Base-by-base conservation (phyloP, 2,797 vertebrate species). In the Lagodon rhomboides region DNA sequence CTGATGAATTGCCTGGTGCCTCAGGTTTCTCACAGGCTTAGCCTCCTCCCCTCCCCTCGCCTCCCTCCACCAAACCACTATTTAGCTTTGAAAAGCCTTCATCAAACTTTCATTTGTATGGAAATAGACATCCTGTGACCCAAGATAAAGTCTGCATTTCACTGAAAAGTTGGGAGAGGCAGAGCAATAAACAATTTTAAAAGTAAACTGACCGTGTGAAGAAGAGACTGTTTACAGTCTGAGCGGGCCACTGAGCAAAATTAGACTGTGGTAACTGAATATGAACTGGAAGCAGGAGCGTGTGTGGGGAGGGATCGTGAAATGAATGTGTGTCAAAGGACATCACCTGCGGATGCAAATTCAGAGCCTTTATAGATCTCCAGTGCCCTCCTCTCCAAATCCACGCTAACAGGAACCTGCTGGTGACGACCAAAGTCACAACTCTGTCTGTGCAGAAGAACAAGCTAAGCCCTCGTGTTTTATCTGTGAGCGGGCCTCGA, bases 1-100 rank as follows among this genome's bases (percentile, higher is more conserved):
- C 84, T 88, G 90, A 92, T 92, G 76, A 92, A 89, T 85, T 80
- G 81, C 85, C 73, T 58, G 62, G 79, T 82, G 47, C 75, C 23
- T 54, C 62, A 51, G 23, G 15, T 81, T 77, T 85, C 65, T 86
- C 64, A 41, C 44, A 77, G 56, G 34, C 73, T 78, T 79, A 65
- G 46, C 68, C 43, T 12, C 68, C 38, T 61, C 51, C 13, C 59
- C 51, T 12, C 59, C n/a, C 47, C 16, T 47, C 13, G 4, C 56
- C 58, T 80, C 63, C 43, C 12, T 12, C 44, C n/a, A 51, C 50
- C 66, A 80, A 30, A 66, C 49, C 47, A 56, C 56, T 63, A 61
- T 79, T 83, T 75, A 75, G 30, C 66, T 64, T 78, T 72, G 23
- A 77, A 71, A 81, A 64, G 61, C 54, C 54, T 81, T 61, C 12